phyloP scores from a whole-genome alignment of 1,140 invertebrate species.

The Zaprionus taronus region DNA sequence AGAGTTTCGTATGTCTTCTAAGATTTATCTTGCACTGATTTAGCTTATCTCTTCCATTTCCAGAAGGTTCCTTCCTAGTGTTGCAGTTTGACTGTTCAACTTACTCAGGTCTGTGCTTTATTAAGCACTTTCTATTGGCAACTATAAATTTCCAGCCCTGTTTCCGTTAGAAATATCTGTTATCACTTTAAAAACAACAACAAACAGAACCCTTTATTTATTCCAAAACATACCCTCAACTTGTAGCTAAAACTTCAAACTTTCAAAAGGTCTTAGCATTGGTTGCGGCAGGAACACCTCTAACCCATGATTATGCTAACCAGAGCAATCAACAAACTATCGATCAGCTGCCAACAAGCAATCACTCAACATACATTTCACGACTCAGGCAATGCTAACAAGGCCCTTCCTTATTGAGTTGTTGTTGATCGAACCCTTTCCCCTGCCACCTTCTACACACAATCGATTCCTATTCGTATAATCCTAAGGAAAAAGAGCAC shows the following conservation, averaged over 20 bases:
- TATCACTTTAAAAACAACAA: too few relatives aligned
- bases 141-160: background rate
- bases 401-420: constrained; percentile 69
- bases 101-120: background rate
- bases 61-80: too few relatives aligned
- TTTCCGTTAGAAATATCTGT: too few relatives aligned
- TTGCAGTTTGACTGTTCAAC: background rate
- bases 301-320: constrained; percentile 5
- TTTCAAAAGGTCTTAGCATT: background rate
- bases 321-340: constrained; percentile 37
- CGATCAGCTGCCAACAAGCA: constrained; percentile 63
- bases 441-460: background rate
- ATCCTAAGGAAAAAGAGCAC: background rate
- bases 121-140: background rate
- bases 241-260: background rate
- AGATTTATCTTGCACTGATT: too few relatives aligned
- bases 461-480: background rate
- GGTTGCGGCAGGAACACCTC: background rate
- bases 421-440: constrained; percentile 45
- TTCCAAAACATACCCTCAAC: too few relatives aligned
- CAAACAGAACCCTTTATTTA: too few relatives aligned
- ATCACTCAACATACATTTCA: constrained; percentile 38
- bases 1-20: too few relatives aligned
- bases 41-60: too few relatives aligned
- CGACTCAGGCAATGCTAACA: constrained; percentile 58